Percentiles rank a stretch among this genome's conserved stretches.
Evolutionary conservation across 2,888 invertebrate species (phyloP).

Genomic region (Poecilobothrus nobilitatus): DNA sequence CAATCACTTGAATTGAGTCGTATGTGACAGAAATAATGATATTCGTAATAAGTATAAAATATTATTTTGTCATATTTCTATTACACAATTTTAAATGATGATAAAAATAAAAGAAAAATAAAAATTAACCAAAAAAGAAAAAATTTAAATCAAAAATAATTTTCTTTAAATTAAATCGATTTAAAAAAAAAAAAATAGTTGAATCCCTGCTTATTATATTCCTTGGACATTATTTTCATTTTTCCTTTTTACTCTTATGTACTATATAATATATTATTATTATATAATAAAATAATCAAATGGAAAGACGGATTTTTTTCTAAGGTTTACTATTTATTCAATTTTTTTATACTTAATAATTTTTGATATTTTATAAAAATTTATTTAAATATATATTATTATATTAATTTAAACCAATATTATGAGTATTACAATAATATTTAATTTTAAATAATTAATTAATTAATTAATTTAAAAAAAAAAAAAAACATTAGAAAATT

Average conservation of each 20-base stretch:
- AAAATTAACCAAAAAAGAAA: too few species aligned
- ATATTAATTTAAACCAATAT: not conserved
- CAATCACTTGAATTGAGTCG: too few species aligned
- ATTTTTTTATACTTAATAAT: not conserved
- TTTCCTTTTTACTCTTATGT: not conserved
- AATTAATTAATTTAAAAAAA: too few species aligned
- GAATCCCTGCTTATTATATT: not conserved
- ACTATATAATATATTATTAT: not conserved
- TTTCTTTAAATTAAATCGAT: not conserved
- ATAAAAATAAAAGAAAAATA: too few species aligned
- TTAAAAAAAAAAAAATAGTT: too few species aligned
- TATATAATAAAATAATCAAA: not conserved
- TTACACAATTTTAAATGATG: too few species aligned
- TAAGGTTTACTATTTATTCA: not conserved
- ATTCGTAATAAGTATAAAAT: too few species aligned
- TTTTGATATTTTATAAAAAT: not conserved
- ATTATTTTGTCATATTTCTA: too few species aligned
- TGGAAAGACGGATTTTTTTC: conserved; percentile 6
- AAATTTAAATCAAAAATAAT: too few species aligned
- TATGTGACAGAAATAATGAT: too few species aligned
- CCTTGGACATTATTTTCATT: not conserved
- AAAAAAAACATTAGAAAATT: too few species aligned
- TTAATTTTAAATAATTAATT: too few species aligned
- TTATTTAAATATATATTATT: not conserved
- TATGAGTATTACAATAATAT: not conserved